phyloP scores from a whole-genome alignment of 2,888 invertebrate species.

The Syrista parreyssii region DNA sequence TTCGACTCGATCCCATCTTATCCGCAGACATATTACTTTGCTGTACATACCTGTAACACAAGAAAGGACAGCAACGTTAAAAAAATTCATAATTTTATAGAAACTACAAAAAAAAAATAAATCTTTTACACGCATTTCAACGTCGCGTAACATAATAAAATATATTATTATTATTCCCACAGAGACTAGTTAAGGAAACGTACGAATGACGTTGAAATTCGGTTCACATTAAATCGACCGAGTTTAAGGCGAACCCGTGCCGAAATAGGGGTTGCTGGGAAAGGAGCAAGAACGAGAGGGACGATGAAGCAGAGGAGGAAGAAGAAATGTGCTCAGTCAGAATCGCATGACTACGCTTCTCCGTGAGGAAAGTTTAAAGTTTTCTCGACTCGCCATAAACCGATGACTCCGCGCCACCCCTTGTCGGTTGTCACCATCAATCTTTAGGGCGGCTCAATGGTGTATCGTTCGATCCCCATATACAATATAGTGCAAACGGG shows the following conservation, averaged over 20 bases:
- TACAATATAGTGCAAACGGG: slow-evolving; percentile 5
- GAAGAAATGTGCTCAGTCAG: neutral
- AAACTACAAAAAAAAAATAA: too few species aligned
- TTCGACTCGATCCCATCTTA: neutral
- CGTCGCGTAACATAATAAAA: neutral
- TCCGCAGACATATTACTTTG: neutral
- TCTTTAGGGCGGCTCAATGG: slow-evolving; percentile 36
- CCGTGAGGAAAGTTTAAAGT: slow-evolving; percentile 38
- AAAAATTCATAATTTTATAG: too few species aligned
- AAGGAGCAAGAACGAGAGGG: neutral
- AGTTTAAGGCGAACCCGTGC: neutral
- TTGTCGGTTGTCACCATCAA: slow-evolving; percentile 42
- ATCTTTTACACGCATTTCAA: too few species aligned
- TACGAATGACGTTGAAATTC: neutral
- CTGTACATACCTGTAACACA: neutral
- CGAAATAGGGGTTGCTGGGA: neutral
- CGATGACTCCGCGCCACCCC: slow-evolving; percentile 45
- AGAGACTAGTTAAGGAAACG: neutral
- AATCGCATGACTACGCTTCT: neutral
- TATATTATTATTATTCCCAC: too few species aligned
- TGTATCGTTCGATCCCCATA: slow-evolving; percentile 1
- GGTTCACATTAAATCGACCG: neutral
- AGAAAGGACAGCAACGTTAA: neutral
- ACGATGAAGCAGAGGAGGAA: too few species aligned
- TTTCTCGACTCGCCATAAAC: slow-evolving; percentile 36